Evolutionary conservation across 1,140 invertebrate species (phyloP), one percentile per base, ranked within the genome.

Genomic region (Choristoneura fumiferana): DNA sequence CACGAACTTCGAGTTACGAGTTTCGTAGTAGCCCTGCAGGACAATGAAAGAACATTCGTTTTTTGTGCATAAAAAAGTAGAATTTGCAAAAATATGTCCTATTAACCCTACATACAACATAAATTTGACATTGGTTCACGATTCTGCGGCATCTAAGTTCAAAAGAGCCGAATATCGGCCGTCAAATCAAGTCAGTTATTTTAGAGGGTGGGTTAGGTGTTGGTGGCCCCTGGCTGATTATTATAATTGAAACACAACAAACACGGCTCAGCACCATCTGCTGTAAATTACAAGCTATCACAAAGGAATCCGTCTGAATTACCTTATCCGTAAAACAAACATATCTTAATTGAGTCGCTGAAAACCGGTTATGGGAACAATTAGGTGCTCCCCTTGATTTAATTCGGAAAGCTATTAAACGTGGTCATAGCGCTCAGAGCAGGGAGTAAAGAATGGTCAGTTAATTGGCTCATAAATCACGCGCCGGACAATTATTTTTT

Each of bases 401-500:
- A 78, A 84, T 79, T 79, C 67, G 74, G 67, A 79, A 84, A 82
- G 76, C 73, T 72, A 82, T 84, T 77, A 55, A 61, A 77, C 18
- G 54, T 54, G 67, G 64, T 69, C 64, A 73, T 72, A 75, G 66
- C 60, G 65, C 39, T 36, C 38, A 58, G 36, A 60, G 59, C 60
- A 64, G 79, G n/a, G n/a, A 60, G 62, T 54, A 62, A 43, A 78
- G 82, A 87, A 87, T 85, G 82, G 82, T 87, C 84, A 84, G 74
- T 84, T 84, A 87, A 85, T 87, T 87, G 82, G 74, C 62, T 60
- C 65, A 87, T 85, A 87, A 85, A 87, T 87, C 81, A 84, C 72
- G 61, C 64, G 52, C 59, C 35, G 43, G 54, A 58, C 62, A 57
- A 67, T 65, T 64, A 76, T 77, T 67, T 60, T 63, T 65, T 55